Conservation (phyloP, 2,888 invertebrate species). For the Odontocerum albicorne region DNA sequence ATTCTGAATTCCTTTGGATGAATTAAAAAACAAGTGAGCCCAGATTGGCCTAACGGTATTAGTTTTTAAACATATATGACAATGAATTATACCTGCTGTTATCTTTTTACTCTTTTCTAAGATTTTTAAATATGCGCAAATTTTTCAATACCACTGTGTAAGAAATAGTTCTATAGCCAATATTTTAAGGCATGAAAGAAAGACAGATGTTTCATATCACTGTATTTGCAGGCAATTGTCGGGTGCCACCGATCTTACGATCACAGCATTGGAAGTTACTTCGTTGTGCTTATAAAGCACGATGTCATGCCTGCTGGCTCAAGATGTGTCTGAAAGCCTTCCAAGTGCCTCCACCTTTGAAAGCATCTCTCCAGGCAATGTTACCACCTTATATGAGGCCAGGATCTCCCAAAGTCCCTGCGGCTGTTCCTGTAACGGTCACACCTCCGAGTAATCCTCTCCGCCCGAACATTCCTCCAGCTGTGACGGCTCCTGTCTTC, state of each 20-base stretch:
- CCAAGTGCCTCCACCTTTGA: conserved; percentile 71
- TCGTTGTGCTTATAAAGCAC: conserved; percentile 69
- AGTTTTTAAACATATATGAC: too few species aligned
- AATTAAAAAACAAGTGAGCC: too few species aligned
- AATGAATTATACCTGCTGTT: too few species aligned
- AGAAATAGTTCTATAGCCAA: not conserved
- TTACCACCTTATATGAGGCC: conserved; percentile 67
- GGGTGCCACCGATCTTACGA: conserved; percentile 69
- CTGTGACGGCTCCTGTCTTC: conserved; percentile 1
- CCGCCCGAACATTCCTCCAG: conserved; percentile 4
- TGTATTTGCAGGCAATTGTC: conserved; percentile 61
- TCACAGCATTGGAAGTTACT: conserved; percentile 71
- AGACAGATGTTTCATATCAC: not conserved
- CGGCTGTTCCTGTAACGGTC: not conserved
- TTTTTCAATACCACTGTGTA: too few species aligned
- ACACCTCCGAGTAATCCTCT: conserved; percentile 15
- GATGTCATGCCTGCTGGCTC: conserved; percentile 87
- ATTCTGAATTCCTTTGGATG: too few species aligned
- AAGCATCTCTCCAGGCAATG: conserved; percentile 67
- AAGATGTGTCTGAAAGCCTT: conserved; percentile 81
- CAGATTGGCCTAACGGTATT: too few species aligned
- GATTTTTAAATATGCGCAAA: too few species aligned
- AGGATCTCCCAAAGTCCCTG: conserved; percentile 38
- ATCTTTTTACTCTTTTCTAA: too few species aligned
- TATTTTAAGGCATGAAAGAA: not conserved